Conservation (phyloP, 2,113 vertebrate genomes). For the Pseudorhombus dupliciocellatus region DNA sequence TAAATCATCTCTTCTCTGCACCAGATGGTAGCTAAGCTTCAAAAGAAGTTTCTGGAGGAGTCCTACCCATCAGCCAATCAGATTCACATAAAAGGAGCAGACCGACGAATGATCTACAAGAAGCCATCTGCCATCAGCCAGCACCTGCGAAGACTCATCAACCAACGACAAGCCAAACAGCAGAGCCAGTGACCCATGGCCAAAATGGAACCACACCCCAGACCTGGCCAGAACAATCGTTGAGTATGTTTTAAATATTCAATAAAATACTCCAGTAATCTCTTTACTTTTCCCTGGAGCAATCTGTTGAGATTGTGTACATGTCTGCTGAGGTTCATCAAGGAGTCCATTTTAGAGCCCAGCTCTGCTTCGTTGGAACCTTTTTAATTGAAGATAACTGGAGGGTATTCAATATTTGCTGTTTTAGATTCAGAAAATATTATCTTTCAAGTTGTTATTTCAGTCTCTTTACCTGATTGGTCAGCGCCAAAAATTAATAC, state of each 20-base stretch:
- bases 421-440: constrained; percentile 62
- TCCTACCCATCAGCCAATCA: constrained; percentile 80
- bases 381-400: constrained; percentile 63
- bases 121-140: constrained; percentile 79
- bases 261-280: constrained; percentile 46
- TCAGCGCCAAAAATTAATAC: constrained; percentile 53
- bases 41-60: constrained; percentile 80
- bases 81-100: constrained; percentile 78
- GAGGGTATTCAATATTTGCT: constrained; percentile 56
- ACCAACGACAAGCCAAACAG: constrained; percentile 76
- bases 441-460: constrained; percentile 62
- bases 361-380: constrained; percentile 37
- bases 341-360: constrained; percentile 37
- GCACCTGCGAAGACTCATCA: constrained; percentile 81
- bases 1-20: constrained; percentile 45
- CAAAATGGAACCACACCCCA: constrained; percentile 31
- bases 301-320: constrained; percentile 38
- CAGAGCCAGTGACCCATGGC: constrained; percentile 72
- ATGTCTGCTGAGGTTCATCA: constrained; percentile 49
- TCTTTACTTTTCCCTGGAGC: constrained; percentile 40
- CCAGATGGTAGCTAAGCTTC: constrained; percentile 82
- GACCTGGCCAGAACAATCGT: constrained; percentile 18
- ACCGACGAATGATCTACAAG: constrained; percentile 84
- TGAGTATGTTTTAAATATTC: constrained; percentile 56
- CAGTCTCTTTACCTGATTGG: constrained; percentile 59